Evolutionary conservation across 1,140 invertebrate species (phyloP).

Genomic region (Chlorops oryzae): DNA sequence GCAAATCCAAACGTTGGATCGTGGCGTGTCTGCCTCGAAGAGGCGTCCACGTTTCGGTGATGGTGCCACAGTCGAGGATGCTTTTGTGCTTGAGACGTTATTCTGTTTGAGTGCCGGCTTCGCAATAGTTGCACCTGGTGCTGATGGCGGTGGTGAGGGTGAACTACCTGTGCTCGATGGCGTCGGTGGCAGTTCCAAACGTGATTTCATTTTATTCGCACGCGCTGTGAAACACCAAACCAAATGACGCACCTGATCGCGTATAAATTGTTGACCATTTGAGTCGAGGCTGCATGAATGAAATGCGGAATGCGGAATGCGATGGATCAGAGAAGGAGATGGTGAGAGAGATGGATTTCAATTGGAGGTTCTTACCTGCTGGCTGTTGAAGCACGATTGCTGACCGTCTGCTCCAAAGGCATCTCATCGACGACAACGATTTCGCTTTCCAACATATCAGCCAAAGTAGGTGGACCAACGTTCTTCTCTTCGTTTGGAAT

Average conservation of each 20-base stretch:
- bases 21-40: constrained; percentile 41
- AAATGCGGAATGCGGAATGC: not conserved
- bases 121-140: not conserved
- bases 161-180: constrained; percentile 54
- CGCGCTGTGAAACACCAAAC: constrained; percentile 56
- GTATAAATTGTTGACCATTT: constrained; percentile 37
- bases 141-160: constrained; percentile 28
- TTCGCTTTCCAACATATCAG: constrained; percentile 27
- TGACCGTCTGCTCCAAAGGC: constrained; percentile 6
- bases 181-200: constrained; percentile 57
- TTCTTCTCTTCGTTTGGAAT: constrained; percentile 41
- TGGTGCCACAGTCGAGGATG: constrained; percentile 30
- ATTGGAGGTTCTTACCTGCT: constrained; percentile 15
- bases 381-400: constrained; percentile 25
- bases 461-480: constrained; percentile 20
- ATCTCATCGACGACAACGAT: constrained; percentile 27
- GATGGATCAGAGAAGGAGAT: not conserved
- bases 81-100: constrained; percentile 8
- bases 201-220: constrained; percentile 52
- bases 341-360: not conserved
- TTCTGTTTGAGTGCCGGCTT: constrained; percentile 23
- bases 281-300: constrained; percentile 26
- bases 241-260: constrained; percentile 53
- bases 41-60: constrained; percentile 31
- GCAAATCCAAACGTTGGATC: constrained; percentile 41